Percentiles rank a stretch among this genome's conserved stretches.
phyloP scores from a whole-genome alignment of 2,888 invertebrate genomes.

The Agrochola lychnidis region DNA sequence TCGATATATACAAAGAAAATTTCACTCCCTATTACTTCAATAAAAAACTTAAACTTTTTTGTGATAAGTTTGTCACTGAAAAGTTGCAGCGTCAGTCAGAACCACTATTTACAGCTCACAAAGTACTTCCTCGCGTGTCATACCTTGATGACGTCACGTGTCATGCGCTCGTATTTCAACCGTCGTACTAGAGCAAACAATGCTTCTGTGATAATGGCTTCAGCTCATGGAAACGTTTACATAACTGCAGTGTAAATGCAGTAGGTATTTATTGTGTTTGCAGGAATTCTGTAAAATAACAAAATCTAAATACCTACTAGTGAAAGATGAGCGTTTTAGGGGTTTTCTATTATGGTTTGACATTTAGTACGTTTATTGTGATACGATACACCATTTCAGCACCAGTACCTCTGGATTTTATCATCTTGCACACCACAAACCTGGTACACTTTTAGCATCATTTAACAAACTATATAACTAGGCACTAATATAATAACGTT shows the following conservation, averaged over 20 bases:
- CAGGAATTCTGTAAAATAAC: not conserved
- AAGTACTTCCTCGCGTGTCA: conserved; percentile 52
- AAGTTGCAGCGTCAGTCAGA: not conserved
- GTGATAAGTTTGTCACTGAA: conserved; percentile 8
- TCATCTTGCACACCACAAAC: no score
- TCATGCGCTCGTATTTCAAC: conserved; percentile 46
- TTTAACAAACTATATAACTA: no score
- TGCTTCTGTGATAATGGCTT: conserved; percentile 46
- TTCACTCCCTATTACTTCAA: not conserved
- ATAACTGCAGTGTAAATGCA: conserved; percentile 22
- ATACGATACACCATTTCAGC: no score
- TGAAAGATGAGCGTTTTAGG: not conserved
- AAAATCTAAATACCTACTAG: not conserved
- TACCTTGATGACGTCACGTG: conserved; percentile 47
- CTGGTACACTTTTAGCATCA: no score
- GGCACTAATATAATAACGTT: no score
- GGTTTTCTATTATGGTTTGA: no score
- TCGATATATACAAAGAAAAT: not conserved
- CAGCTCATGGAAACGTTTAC: conserved; percentile 3
- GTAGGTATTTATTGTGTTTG: not conserved
- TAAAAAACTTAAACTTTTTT: not conserved
- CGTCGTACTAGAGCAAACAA: conserved; percentile 43
- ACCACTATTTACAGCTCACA: conserved; percentile 16
- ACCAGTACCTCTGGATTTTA: no score
- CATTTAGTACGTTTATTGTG: not conserved